Evolutionary conservation across 1,140 invertebrate species (phyloP).

Genomic region (Hylaeus anthracinus): DNA sequence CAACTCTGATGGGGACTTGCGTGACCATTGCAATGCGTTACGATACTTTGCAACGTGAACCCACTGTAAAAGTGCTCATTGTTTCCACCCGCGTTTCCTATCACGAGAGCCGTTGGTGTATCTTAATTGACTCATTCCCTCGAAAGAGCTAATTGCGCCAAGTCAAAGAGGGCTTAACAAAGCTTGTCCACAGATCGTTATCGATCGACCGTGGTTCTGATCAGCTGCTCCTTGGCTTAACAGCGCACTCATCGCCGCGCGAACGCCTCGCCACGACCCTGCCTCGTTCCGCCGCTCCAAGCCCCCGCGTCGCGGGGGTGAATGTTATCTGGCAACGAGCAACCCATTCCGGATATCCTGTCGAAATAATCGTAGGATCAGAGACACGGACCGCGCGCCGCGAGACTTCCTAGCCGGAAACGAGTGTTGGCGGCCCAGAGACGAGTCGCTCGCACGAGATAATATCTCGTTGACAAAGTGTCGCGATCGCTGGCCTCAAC

Average conservation of each 20-base stretch:
- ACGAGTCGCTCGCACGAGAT: slow-evolving; percentile 60
- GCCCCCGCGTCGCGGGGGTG: slow-evolving; percentile 37
- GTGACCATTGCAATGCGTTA: too few species aligned
- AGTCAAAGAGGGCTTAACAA: slow-evolving; percentile 41
- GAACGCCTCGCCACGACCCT: neutral
- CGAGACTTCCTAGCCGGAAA: slow-evolving; percentile 59
- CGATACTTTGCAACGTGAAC: too few species aligned
- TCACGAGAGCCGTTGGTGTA: neutral
- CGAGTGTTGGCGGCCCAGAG: slow-evolving; percentile 40
- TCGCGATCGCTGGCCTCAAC: slow-evolving; percentile 29
- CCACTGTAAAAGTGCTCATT: neutral
- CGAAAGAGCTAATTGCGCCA: slow-evolving; percentile 32
- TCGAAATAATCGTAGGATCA: slow-evolving; percentile 69
- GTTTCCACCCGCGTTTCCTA: neutral
- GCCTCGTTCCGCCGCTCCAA: neutral
- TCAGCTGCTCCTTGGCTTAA: slow-evolving; percentile 19
- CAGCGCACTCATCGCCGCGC: slow-evolving; percentile 18
- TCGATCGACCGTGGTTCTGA: slow-evolving; percentile 35
- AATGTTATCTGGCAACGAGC: slow-evolving; percentile 55
- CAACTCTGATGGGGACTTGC: too few species aligned
- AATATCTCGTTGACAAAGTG: slow-evolving; percentile 64
- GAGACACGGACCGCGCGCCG: slow-evolving; percentile 51
- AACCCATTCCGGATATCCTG: slow-evolving; percentile 70
- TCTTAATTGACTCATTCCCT: slow-evolving; percentile 39
- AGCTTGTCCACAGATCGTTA: slow-evolving; percentile 36